Evolutionary conservation across 2,888 invertebrate species (phyloP).

Genomic region (Aspidiotus rigidus): DNA sequence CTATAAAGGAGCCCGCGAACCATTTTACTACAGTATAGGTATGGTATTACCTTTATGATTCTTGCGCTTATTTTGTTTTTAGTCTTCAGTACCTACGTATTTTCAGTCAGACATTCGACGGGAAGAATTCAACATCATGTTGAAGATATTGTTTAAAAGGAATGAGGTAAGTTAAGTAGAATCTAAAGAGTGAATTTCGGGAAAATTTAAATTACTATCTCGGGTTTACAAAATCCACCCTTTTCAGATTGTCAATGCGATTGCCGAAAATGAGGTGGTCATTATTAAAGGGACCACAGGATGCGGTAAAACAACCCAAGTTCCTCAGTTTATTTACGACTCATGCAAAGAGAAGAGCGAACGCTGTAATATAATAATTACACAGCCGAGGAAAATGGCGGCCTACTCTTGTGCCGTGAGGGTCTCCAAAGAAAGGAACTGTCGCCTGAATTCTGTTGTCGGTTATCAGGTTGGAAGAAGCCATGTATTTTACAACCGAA

Average conservation of each 20-base stretch:
- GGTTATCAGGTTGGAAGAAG: constrained; percentile 86
- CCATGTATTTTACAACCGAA: too few species aligned
- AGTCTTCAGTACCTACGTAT: too few species aligned
- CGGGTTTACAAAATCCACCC: constrained; percentile 2
- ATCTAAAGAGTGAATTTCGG: too few species aligned
- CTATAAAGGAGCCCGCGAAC: too few species aligned
- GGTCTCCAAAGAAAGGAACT: constrained; percentile 74
- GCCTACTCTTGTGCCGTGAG: constrained; percentile 80
- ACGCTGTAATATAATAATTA: constrained; percentile 79
- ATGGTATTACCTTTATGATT: too few species aligned
- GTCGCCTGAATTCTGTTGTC: constrained; percentile 71
- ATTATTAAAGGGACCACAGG: constrained; percentile 89
- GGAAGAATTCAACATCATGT: too few species aligned
- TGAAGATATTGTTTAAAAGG: too few species aligned
- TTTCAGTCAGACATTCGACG: too few species aligned
- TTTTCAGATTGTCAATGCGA: constrained; percentile 56
- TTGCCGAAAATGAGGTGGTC: constrained; percentile 61
- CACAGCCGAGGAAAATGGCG: constrained; percentile 88
- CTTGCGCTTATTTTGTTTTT: too few species aligned
- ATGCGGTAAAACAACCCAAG: constrained; percentile 87
- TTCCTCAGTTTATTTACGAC: constrained; percentile 88
- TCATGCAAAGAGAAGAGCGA: constrained; percentile 53
- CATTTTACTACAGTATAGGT: too few species aligned
- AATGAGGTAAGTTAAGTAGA: too few species aligned
- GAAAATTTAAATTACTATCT: too few species aligned